Base-by-base conservation (phyloP, 1,140 invertebrate genomes). In the Bombyx mori region DNA sequence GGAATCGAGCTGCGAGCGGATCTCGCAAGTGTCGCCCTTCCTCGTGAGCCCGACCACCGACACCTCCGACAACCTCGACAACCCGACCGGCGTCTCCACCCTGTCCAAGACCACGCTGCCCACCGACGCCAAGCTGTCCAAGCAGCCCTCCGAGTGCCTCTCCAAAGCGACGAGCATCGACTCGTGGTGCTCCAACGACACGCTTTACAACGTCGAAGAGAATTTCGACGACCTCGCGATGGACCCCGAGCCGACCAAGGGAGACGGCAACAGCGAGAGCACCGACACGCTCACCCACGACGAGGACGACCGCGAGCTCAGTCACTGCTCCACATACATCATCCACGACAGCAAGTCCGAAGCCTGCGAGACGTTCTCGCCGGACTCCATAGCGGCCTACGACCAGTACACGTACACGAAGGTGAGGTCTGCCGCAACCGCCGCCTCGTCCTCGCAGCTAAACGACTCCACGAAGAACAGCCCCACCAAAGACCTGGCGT, bases 101-200 rank as follows among this genome's bases (percentile, higher is more conserved):
- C 54, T 83, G 35, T 87, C 85, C 9, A 81, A 82, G 60, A 77
- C 82, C 4, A 88, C 88, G 0, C 63, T 82, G 1, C 81, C 86
- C 0, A 88, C 88, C 0, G 86, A 89, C 60, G 72, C 83, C 6
- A 85, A 86, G 49, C 73, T 71, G 10, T 86, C 86, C 8, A 87
- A 84, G 57, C 26, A 35, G 26, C 82, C 79, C 12, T 84, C 83
- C 9, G 85, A 88, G 51, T 87, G 84, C 57, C 78, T 90, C 57
- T 85, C 88, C 7, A 89, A 90, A 69, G 89, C 90, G 26, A 89
- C 89, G 53, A 91, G 89, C 63, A 90, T 90, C 61, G 89, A 90
- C 67, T 91, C 89, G 6, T 91, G 89, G 82, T 90, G 90, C 73
- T 91, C 90, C 43, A 90, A 90, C 66, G 90, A 91, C 66, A 91